Conservation (phyloP, 1,140 invertebrate genomes). For the Bathynomus jamesi region DNA sequence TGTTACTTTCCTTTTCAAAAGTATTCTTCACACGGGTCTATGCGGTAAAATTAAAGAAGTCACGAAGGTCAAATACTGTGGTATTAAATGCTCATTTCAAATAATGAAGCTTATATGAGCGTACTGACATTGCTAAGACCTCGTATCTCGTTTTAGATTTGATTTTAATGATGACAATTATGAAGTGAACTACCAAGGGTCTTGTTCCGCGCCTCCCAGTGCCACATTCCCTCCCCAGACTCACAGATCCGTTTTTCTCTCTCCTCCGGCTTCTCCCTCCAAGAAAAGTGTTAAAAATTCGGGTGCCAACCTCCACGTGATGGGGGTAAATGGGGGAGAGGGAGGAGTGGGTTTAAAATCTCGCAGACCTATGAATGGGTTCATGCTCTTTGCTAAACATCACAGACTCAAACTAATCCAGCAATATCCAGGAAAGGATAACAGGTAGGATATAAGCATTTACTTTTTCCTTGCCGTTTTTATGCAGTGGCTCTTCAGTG, state of each 20-base stretch:
- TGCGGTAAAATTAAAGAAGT: too few relatives aligned
- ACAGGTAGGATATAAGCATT: slow-evolving; percentile 44
- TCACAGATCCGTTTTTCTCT: slow-evolving; percentile 35
- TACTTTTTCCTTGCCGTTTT: neutral
- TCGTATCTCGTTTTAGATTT: slow-evolving; percentile 37
- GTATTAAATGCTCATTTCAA: too few relatives aligned
- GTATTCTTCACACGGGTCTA: too few relatives aligned
- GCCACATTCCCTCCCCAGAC: slow-evolving; percentile 42
- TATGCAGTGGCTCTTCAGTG: neutral
- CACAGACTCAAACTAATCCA: slow-evolving; percentile 49
- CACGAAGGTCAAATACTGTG: too few relatives aligned
- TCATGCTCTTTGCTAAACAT: slow-evolving; percentile 53
- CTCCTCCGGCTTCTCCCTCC: slow-evolving; percentile 39
- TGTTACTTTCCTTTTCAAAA: too few relatives aligned
- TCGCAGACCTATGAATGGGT: slow-evolving; percentile 52
- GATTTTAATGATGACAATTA: slow-evolving; percentile 42
- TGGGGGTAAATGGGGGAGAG: too few relatives aligned
- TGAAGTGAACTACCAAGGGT: slow-evolving; percentile 21
- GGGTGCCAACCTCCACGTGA: neutral
- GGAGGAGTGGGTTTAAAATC: slow-evolving; percentile 3
- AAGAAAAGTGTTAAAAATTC: slow-evolving; percentile 28
- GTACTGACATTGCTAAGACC: neutral
- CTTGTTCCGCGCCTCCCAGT: slow-evolving; percentile 36
- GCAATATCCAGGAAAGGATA: slow-evolving; percentile 52
- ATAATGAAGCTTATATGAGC: too few relatives aligned